Conservation (phyloP, 2,888 invertebrate species). For the Sesamia inferens region DNA sequence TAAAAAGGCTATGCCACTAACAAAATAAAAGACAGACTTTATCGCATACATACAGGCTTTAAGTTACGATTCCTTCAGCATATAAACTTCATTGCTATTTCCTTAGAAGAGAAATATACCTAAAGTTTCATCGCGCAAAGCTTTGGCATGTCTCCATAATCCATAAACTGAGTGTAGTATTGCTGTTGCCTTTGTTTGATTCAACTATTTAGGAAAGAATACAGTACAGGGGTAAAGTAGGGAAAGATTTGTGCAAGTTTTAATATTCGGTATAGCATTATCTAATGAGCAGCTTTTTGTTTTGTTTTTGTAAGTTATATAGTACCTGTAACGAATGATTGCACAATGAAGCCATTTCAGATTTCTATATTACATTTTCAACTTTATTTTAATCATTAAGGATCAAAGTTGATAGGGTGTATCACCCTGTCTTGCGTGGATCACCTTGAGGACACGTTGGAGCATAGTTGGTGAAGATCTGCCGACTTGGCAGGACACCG, state of each 20-base stretch:
- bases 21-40: slow-evolving; percentile 8
- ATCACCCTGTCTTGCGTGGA: too few relatives aligned
- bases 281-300: too few relatives aligned
- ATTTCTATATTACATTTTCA: too few relatives aligned
- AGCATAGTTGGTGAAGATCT: too few relatives aligned
- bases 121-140: slow-evolving; percentile 32
- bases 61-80: slow-evolving; percentile 13
- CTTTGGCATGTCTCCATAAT: slow-evolving; percentile 56
- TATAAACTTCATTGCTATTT: slow-evolving; percentile 40
- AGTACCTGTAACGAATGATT: too few relatives aligned
- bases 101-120: slow-evolving; percentile 10
- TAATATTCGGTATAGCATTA: too few relatives aligned
- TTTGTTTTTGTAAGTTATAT: too few relatives aligned
- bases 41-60: not conserved
- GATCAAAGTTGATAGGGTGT: too few relatives aligned
- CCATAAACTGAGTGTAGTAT: slow-evolving; percentile 42
- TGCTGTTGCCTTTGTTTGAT: slow-evolving; percentile 33
- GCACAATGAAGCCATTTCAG: too few relatives aligned
- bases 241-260: not conserved
- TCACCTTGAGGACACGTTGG: too few relatives aligned
- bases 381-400: too few relatives aligned
- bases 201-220: slow-evolving; percentile 17
- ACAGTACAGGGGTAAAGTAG: not conserved
- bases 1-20: not conserved
- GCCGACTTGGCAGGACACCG: too few relatives aligned